Evolutionary conservation across 2,797 vertebrate species (phyloP).

Genomic region (Mormyrus proboscirostris): DNA sequence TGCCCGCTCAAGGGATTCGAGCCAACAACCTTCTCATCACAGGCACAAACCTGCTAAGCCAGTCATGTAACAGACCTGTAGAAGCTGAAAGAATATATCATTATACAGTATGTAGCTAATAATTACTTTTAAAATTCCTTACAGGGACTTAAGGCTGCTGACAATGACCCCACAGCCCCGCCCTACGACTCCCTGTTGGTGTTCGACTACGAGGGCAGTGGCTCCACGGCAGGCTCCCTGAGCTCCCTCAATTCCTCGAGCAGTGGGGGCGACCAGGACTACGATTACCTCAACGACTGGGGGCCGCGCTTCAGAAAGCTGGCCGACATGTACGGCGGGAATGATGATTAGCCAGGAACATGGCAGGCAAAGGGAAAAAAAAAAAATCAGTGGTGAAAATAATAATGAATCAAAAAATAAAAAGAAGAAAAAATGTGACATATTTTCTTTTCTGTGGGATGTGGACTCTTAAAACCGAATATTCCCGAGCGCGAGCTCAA

Average conservation of each 20-base stretch:
- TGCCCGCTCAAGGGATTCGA: neutral
- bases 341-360: constrained; percentile 76
- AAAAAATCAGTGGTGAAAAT: neutral
- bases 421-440: constrained; percentile 45
- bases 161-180: constrained; percentile 92
- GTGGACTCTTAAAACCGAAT: constrained; percentile 80
- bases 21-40: neutral
- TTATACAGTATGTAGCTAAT: constrained; percentile 15
- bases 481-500: constrained; percentile 74
- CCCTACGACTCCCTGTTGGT: constrained; percentile 96
- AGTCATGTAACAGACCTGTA: constrained; percentile 25
- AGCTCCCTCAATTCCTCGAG: constrained; percentile 97
- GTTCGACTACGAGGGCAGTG: constrained; percentile 96
- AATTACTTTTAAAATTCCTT: constrained; percentile 37
- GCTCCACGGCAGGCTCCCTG: constrained; percentile 91
- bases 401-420: constrained; percentile 10
- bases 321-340: constrained; percentile 97
- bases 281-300: constrained; percentile 99
- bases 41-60: neutral
- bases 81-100: constrained; percentile 32
- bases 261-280: constrained; percentile 96
- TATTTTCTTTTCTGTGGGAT: constrained; percentile 65
- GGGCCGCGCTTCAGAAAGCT: constrained; percentile 96
- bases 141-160: constrained; percentile 95
- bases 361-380: neutral